Conservation (phyloP, 1,140 invertebrate genomes). For the Atta texana region DNA sequence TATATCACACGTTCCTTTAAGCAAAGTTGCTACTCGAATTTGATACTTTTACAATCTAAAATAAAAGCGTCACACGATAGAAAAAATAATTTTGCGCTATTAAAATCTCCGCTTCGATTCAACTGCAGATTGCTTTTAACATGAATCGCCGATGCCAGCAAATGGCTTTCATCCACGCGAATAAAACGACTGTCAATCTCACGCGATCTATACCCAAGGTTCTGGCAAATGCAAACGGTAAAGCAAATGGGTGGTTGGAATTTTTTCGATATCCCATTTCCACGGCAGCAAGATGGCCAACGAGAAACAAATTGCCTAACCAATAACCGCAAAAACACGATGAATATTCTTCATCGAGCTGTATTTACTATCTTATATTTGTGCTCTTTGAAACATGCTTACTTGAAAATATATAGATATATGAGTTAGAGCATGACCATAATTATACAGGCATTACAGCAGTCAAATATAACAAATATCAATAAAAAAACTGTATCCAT, state of each 20-base stretch:
- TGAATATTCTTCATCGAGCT: slow-evolving; percentile 1
- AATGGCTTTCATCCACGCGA: slow-evolving; percentile 66
- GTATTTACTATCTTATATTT: slow-evolving; percentile 26
- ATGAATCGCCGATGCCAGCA: slow-evolving; percentile 64
- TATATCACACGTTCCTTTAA: background rate
- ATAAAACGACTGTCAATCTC: slow-evolving; percentile 73
- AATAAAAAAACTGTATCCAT: background rate
- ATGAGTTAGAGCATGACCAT: background rate
- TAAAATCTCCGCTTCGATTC: slow-evolving; percentile 66
- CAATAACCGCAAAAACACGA: slow-evolving; percentile 12
- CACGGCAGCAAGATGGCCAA: slow-evolving; percentile 47
- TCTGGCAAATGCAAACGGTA: background rate
- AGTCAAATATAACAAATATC: background rate
- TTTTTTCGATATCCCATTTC: slow-evolving; percentile 62
- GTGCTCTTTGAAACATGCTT: background rate
- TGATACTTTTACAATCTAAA: background rate
- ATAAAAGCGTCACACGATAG: slow-evolving; percentile 33
- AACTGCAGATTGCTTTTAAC: slow-evolving; percentile 67
- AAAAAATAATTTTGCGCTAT: slow-evolving; percentile 70
- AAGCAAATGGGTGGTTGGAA: slow-evolving; percentile 56
- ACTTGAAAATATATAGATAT: background rate
- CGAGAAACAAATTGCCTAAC: slow-evolving; percentile 43
- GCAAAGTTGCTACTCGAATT: background rate
- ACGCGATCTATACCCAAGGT: slow-evolving; percentile 67
- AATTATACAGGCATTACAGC: background rate